Percentiles rank a stretch among this genome's conserved stretches.
phyloP scores from a whole-genome alignment of 2,888 invertebrate genomes.

The Strigamia transsilvanica region DNA sequence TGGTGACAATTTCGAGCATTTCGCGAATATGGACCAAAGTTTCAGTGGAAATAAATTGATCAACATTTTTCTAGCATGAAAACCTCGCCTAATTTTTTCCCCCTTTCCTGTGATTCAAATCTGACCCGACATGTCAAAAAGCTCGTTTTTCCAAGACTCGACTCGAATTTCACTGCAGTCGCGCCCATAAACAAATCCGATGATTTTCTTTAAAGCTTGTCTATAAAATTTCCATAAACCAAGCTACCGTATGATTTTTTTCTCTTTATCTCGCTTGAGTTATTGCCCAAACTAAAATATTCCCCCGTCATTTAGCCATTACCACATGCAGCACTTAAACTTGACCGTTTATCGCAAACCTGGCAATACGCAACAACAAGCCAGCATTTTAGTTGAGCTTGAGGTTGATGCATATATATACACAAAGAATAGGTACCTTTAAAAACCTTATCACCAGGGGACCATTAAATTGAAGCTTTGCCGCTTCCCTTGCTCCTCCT shows the following conservation, averaged over 20 bases:
- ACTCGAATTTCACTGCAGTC: not conserved
- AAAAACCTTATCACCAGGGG: conserved; percentile 47
- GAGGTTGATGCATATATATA: conserved; percentile 46
- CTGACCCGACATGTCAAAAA: too few species aligned
- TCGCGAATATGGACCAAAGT: too few species aligned
- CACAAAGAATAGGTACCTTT: conserved; percentile 44
- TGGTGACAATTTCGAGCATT: too few species aligned
- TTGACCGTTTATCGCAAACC: conserved; percentile 45
- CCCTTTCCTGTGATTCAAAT: too few species aligned
- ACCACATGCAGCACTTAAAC: conserved; percentile 30
- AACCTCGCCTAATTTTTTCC: too few species aligned
- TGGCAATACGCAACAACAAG: conserved; percentile 37
- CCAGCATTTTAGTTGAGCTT: not conserved
- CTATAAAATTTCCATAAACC: conserved; percentile 33
- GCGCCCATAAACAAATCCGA: conserved; percentile 7
- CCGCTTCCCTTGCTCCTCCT: conserved; percentile 42
- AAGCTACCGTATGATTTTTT: conserved; percentile 19
- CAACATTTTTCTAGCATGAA: too few species aligned
- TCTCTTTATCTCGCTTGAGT: conserved; percentile 9
- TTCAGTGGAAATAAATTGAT: too few species aligned
- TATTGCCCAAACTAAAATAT: conserved; percentile 32
- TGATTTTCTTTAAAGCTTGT: conserved; percentile 15
- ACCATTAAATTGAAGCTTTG: conserved; percentile 49
- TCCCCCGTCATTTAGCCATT: conserved; percentile 41
- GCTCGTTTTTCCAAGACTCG: too few species aligned